Conservation (phyloP, 2,797 vertebrate species). For the Sternotherus odoratus region DNA sequence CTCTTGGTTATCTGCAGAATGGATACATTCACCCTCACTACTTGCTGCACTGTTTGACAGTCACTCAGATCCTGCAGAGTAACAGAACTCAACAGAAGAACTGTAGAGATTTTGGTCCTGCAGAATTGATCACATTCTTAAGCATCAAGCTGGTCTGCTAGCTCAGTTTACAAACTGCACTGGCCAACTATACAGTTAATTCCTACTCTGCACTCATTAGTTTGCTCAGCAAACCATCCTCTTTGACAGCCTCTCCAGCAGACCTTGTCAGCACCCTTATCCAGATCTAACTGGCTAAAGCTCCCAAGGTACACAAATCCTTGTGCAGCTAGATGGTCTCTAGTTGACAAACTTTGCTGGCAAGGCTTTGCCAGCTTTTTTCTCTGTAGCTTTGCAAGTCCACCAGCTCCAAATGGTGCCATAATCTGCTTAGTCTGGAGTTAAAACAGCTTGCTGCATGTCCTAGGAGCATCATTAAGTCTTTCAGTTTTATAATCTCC, state of each 20-base stretch:
- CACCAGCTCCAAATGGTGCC: background rate
- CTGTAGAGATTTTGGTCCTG: background rate
- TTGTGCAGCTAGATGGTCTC: background rate
- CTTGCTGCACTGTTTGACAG: background rate
- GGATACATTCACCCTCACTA: accelerated
- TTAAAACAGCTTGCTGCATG: background rate
- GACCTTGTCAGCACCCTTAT: accelerated
- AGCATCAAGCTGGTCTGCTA: background rate
- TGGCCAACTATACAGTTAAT: background rate
- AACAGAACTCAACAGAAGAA: background rate
- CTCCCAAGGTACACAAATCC: background rate
- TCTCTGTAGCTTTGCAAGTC: background rate
- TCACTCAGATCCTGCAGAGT: background rate
- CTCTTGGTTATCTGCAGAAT: accelerated
- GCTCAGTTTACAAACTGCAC: accelerated
- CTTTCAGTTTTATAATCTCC: background rate
- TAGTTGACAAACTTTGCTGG: accelerated
- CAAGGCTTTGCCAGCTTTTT: accelerated
- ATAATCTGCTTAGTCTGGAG: background rate
- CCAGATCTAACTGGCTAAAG: accelerated
- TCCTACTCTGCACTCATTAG: background rate
- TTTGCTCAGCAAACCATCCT: background rate
- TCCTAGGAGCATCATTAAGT: background rate
- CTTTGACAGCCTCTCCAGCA: background rate
- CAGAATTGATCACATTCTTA: background rate